Percentiles rank a stretch among this genome's conserved stretches.
These are phyloP conservation scores for Atethmia centrago DNA, from an alignment of 2,888 invertebrate species.

Conservation along the genomic window DNA sequence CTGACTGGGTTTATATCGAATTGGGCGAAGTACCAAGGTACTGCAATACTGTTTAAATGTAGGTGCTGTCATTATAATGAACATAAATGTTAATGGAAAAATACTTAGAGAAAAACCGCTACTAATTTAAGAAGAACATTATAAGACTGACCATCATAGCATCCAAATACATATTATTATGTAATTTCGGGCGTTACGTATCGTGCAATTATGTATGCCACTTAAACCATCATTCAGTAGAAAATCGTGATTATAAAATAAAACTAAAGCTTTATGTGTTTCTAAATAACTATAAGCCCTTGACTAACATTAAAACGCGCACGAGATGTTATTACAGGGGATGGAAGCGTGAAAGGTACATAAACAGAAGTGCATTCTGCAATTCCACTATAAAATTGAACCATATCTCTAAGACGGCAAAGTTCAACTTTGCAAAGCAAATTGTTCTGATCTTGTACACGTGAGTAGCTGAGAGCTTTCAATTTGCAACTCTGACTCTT, in stretches of 20 bases:
- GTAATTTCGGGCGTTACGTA: conserved; percentile 1
- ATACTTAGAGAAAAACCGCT: neutral
- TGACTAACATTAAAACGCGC: conserved; percentile 37
- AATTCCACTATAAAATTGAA: neutral
- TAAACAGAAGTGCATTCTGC: conserved; percentile 35
- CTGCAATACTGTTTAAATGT: neutral
- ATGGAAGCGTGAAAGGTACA: conserved; percentile 49
- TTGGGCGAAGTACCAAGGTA: neutral
- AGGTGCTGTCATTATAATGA: too few species aligned
- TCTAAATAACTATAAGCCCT: conserved; percentile 45
- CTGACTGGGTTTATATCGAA: neutral
- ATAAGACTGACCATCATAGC: neutral
- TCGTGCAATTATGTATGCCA: conserved; percentile 1
- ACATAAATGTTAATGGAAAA: neutral
- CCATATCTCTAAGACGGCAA: rapidly evolving
- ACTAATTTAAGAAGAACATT: neutral
- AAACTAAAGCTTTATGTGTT: conserved; percentile 41
- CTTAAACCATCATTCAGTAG: conserved; percentile 7
- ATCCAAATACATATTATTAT: conserved; percentile 16
- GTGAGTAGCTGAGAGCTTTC: neutral
- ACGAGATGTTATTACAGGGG: conserved; percentile 51
- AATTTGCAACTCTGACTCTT: neutral
- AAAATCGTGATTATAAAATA: conserved; percentile 57
- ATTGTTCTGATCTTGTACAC: conserved; percentile 11
- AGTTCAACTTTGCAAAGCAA: conserved; percentile 3